Evolutionary conservation across 1,140 invertebrate genomes (phyloP).

Genomic region (Ganaspis sp.): DNA sequence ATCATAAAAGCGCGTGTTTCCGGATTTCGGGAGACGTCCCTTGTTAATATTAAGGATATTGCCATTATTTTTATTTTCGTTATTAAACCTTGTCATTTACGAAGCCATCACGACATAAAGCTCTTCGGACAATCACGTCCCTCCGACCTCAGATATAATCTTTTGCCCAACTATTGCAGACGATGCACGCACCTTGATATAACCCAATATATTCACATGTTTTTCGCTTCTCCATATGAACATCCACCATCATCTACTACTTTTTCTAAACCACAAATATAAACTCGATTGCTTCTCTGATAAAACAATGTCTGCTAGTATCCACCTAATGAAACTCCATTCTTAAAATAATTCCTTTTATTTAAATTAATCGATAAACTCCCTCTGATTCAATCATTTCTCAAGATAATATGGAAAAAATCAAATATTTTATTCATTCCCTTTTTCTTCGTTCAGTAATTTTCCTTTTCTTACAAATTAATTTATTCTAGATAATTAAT

Average conservation of each 20-base stretch:
- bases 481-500: too few species aligned
- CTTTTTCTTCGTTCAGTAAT: too few species aligned
- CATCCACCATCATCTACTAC: too few species aligned
- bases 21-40: neutral
- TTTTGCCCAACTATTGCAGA: conserved; percentile 41
- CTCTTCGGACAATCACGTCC: conserved; percentile 48
- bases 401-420: too few species aligned
- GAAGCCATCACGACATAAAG: conserved; percentile 26
- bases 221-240: neutral
- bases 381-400: too few species aligned
- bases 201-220: neutral
- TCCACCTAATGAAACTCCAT: neutral
- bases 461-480: too few species aligned
- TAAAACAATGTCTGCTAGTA: neutral
- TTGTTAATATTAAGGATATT: conserved; percentile 7
- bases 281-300: neutral
- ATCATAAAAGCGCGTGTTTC: neutral
- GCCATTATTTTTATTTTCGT: conserved; percentile 11
- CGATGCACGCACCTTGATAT: conserved; percentile 56
- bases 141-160: conserved; percentile 49
- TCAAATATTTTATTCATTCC: too few species aligned
- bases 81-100: neutral
- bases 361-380: neutral
- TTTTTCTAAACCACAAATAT: too few species aligned
- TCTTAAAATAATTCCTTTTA: neutral